A percentile compares a stretch with the other conserved stretches of the same genome.
phyloP scores from a whole-genome alignment of 2,797 vertebrate genomes.

The Neosilurus mollespiculum region DNA sequence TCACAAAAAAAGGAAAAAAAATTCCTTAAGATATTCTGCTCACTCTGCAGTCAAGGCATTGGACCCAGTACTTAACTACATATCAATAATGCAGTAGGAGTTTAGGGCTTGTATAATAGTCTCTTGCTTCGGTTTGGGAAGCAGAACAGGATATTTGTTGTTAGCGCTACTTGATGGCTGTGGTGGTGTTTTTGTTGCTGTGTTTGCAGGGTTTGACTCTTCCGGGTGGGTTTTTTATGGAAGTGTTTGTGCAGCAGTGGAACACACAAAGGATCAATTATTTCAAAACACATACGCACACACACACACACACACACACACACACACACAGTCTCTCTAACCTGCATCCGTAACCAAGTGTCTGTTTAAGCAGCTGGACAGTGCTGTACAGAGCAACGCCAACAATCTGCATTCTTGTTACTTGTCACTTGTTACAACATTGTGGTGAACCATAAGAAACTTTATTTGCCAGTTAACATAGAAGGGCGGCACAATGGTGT shows the following conservation, averaged over 20 bases:
- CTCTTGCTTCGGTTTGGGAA: not conserved
- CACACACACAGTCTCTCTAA: constrained; percentile 52
- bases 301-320: constrained; percentile 62
- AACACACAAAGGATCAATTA: constrained; percentile 73
- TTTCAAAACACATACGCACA: constrained; percentile 59
- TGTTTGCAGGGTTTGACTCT: constrained; percentile 55
- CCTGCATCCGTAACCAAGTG: constrained; percentile 17
- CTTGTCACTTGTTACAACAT: not conserved
- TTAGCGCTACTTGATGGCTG: constrained; percentile 45
- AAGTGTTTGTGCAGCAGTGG: constrained; percentile 62
- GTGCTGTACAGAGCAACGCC: not conserved
- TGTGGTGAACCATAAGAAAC: not conserved
- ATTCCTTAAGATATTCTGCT: constrained; percentile 7
- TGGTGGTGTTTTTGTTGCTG: constrained; percentile 37
- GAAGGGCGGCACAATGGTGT: too few species aligned
- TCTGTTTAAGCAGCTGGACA: not conserved
- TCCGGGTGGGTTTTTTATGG: constrained; percentile 61
- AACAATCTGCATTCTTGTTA: constrained; percentile 14
- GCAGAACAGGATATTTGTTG: constrained; percentile 26
- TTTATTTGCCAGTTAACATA: not conserved
- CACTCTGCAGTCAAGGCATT: not conserved
- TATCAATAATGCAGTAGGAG: not conserved
- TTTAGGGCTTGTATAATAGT: constrained; percentile 5
- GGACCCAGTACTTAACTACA: not conserved
- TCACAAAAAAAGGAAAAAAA: not conserved